Evolutionary conservation across 2,888 invertebrate genomes (phyloP).

Genomic region (Perizoma affinitatum): DNA sequence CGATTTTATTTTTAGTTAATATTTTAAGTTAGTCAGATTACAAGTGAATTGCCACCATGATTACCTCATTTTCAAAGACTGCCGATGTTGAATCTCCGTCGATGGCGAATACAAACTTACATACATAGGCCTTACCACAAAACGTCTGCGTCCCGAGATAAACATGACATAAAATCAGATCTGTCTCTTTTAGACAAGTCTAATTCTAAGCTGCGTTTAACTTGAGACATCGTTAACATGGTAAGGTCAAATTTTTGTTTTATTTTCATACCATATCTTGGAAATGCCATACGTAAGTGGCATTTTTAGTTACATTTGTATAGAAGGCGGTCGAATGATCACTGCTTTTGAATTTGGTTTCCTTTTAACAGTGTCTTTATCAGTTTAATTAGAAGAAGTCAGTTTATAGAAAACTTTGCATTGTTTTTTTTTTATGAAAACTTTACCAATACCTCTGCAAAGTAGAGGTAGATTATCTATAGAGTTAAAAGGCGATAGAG

Average conservation of each 20-base stretch:
- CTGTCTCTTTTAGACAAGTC: no score
- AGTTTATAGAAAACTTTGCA: constrained; percentile 9
- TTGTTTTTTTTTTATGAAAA: constrained; percentile 15
- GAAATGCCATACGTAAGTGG: no score
- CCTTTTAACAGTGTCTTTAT: constrained; percentile 14
- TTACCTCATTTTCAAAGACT: constrained; percentile 1
- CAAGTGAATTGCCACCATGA: not conserved
- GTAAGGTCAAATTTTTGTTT: no score
- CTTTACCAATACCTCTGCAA: constrained; percentile 22
- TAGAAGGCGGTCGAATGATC: not conserved
- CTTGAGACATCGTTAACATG: no score
- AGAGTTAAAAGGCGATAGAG: no score
- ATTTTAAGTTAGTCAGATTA: no score
- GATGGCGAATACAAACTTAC: constrained; percentile 3
- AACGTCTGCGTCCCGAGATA: not conserved
- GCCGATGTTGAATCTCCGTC: not conserved
- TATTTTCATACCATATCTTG: no score
- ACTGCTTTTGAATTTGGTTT: constrained; percentile 10
- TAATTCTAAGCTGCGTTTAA: no score
- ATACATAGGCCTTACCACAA: constrained; percentile 5
- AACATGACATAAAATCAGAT: no score
- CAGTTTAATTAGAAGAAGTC: not conserved
- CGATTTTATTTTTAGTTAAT: no score
- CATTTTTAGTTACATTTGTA: no score
- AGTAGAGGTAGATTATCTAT: no score